Base-by-base conservation (phyloP, 2,797 vertebrate genomes). In the Channallabes apus region DNA sequence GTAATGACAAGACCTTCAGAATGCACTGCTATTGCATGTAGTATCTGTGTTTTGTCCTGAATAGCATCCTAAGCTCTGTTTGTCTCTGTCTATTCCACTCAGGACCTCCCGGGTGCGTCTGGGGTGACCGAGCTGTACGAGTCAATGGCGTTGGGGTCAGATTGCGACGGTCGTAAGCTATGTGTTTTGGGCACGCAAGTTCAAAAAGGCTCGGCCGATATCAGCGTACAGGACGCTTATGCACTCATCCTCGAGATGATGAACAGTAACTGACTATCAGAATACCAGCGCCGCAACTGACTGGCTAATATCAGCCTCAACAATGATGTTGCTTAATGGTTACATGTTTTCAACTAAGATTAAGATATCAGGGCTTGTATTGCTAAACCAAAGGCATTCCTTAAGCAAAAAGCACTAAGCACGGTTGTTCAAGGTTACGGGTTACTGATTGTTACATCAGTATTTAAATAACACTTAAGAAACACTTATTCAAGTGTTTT, bases 111-210 rank as follows among this genome's bases (percentile, higher is more conserved):
- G 24, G 94, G 93, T 8, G 96, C 97, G 22, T 95, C 94, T 85
- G 89, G 93, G 88, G 97, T 99, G 93, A 95, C 96, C 0, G 97
- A 99, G 80, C 95, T 99, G 87, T 96, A 97, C 0, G 97, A 97
- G 0, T 95, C 95, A 8, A 92, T 97, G 92, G 92, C 91, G 0
- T 94, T 97, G 84, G 95, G 94, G 0, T 95, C 96, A 58, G 91
- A 95, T 2, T 97, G 97, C 0, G 96, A 97, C 0, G 84, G 94
- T 56, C 93, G 97, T 64, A 96, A 92, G 90, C 82, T 99, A 91
- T 98, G 96, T 93, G 93, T 99, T 91, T 97, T 99, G 82, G 95
- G 96, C 29, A 98, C 97, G 3, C 90, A 95, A 0, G 94, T 93
- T 88, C 94, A 88, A 90, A 94, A 90, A 84, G 95, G 95, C 0